Conservation (phyloP, 2,797 vertebrate genomes). For the Paedocypris micromegethes region DNA sequence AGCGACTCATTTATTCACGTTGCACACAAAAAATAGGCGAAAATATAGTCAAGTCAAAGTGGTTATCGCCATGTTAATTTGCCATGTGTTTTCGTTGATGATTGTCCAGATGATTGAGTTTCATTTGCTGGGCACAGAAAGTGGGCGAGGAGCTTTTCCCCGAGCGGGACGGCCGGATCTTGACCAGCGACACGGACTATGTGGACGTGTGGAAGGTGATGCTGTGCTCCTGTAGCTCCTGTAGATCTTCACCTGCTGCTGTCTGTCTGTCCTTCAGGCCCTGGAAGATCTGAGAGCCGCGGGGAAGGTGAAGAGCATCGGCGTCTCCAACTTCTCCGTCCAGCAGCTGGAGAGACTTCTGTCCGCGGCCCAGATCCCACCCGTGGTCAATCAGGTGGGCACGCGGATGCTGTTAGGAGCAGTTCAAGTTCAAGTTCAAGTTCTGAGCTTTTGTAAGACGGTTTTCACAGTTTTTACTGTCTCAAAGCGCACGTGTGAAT, state of each 20-base stretch:
- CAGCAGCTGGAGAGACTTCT: conserved; percentile 69
- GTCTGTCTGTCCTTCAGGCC: conserved; percentile 52
- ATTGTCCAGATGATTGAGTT: background rate
- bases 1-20: too few species aligned
- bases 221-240: background rate
- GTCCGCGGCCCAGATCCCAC: conserved; percentile 61
- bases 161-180: conserved; percentile 56
- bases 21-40: too few species aligned
- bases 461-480: too few species aligned
- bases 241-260: background rate
- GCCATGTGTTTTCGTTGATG: background rate
- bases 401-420: background rate
- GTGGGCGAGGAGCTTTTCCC: conserved; percentile 62
- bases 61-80: too few species aligned
- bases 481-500: too few species aligned
- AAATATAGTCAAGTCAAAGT: too few species aligned
- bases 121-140: conserved; percentile 54
- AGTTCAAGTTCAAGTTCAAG: background rate
- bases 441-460: too few species aligned
- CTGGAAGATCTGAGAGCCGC: conserved; percentile 66
- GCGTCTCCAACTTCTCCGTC: conserved; percentile 72
- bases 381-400: conserved; percentile 71
- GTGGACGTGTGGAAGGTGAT: conserved; percentile 74
- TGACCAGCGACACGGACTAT: conserved; percentile 67
- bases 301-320: conserved; percentile 70